These are phyloP conservation scores for Julus scanicus DNA, from an alignment of 2,888 invertebrate species.

Conservation along the genomic window DNA sequence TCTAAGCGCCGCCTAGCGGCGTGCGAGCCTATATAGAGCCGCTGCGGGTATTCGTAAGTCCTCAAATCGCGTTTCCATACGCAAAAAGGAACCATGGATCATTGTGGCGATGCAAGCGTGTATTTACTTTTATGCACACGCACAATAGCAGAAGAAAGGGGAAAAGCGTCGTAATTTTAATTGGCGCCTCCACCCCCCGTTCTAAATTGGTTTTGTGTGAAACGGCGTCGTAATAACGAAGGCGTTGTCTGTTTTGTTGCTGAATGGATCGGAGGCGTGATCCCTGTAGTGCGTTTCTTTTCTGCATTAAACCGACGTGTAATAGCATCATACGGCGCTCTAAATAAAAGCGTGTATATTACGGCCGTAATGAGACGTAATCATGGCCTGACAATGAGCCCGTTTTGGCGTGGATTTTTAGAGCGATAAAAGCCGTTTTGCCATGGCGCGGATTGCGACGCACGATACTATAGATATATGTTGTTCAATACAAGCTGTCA, in stretches of 20 bases:
- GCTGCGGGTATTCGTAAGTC: no score
- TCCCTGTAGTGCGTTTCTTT: not conserved
- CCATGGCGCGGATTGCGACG: not conserved
- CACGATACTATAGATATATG: no score
- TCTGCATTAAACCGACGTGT: constrained; percentile 26
- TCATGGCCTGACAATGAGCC: constrained; percentile 33
- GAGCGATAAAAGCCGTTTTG: not conserved
- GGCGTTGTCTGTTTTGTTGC: constrained; percentile 26
- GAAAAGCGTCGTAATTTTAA: constrained; percentile 6
- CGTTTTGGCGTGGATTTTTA: not conserved
- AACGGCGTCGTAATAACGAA: constrained; percentile 12
- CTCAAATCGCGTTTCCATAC: no score
- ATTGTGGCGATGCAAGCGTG: constrained; percentile 8
- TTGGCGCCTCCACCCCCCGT: constrained; percentile 7
- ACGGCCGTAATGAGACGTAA: not conserved
- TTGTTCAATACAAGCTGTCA: no score
- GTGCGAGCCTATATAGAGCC: no score
- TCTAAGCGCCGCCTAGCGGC: no score
- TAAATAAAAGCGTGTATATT: constrained; percentile 2
- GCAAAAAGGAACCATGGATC: not conserved
- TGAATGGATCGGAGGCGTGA: not conserved
- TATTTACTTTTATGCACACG: constrained; percentile 22
- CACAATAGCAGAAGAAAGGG: not conserved
- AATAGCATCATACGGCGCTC: not conserved
- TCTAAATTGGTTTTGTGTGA: constrained; percentile 2